Conservation (phyloP, 2,888 invertebrate species). For the Neuroscelio doddi region DNA sequence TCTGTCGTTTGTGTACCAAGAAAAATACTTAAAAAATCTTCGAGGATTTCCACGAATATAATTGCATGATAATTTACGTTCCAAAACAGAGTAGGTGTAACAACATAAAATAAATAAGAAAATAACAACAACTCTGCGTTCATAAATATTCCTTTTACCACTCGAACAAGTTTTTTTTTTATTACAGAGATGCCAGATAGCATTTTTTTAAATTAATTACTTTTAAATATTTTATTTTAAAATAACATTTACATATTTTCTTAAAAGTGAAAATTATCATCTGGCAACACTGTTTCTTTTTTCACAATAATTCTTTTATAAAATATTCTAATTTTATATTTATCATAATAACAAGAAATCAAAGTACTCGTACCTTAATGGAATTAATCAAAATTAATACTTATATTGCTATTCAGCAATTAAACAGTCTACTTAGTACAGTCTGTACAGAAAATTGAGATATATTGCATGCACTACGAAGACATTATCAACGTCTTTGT, state of each 20-base stretch:
- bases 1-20: too few relatives aligned
- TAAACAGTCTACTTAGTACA: constrained; percentile 54
- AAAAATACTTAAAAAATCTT: too few relatives aligned
- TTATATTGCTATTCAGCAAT: constrained; percentile 47
- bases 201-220: too few relatives aligned
- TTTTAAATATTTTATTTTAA: too few relatives aligned
- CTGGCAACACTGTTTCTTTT: constrained; percentile 24
- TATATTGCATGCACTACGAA: constrained; percentile 28
- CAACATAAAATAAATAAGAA: too few relatives aligned
- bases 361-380: constrained; percentile 27
- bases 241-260: too few relatives aligned
- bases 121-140: too few relatives aligned
- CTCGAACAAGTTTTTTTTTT: constrained; percentile 6
- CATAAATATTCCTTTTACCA: neutral
- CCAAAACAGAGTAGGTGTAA: too few relatives aligned
- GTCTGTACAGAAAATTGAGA: constrained; percentile 50
- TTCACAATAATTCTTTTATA: constrained; percentile 9
- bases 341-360: constrained; percentile 14
- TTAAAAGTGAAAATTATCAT: constrained; percentile 16
- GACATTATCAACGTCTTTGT: constrained; percentile 1
- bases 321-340: constrained; percentile 11
- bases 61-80: too few relatives aligned
- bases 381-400: constrained; percentile 49
- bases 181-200: constrained; percentile 38
- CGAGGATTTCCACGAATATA: too few relatives aligned